Conservation (phyloP, 2,113 vertebrate species). For the Bujurquina vittata region DNA sequence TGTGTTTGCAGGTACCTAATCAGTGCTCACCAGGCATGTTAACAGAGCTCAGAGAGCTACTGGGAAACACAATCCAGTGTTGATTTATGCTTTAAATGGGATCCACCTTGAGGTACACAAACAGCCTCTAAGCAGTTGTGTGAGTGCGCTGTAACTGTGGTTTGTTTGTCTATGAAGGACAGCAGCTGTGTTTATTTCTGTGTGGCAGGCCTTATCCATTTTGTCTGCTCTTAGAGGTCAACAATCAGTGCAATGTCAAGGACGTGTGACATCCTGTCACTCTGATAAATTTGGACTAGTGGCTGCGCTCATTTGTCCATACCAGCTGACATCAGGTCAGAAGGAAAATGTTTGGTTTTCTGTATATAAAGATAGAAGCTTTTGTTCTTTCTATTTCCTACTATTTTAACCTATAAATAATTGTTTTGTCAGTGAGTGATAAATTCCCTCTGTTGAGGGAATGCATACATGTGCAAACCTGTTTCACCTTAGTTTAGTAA, state of each 20-base stretch:
- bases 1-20: conserved; percentile 54
- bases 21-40: conserved; percentile 51
- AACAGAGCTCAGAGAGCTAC: conserved; percentile 33
- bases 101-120: conserved; percentile 17
- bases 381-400: not conserved
- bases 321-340: conserved; percentile 16
- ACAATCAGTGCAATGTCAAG: conserved; percentile 46
- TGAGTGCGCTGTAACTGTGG: not conserved
- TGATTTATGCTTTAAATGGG: conserved; percentile 8
- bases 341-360: conserved; percentile 9
- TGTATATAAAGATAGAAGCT: not conserved
- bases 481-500: not conserved
- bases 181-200: conserved; percentile 15
- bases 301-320: conserved; percentile 21
- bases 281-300: conserved; percentile 39
- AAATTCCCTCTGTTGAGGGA: not conserved
- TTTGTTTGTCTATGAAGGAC: conserved; percentile 16
- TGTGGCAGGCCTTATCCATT: not conserved
- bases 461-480: not conserved
- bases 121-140: not conserved
- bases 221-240: conserved; percentile 47
- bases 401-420: not conserved
- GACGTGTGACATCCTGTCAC: conserved; percentile 46
- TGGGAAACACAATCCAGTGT: not conserved
- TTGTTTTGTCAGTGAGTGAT: not conserved